phyloP scores from a whole-genome alignment of 30 jellyfish, hydroid and myxozoan species.

The Aurelia sp. region DNA sequence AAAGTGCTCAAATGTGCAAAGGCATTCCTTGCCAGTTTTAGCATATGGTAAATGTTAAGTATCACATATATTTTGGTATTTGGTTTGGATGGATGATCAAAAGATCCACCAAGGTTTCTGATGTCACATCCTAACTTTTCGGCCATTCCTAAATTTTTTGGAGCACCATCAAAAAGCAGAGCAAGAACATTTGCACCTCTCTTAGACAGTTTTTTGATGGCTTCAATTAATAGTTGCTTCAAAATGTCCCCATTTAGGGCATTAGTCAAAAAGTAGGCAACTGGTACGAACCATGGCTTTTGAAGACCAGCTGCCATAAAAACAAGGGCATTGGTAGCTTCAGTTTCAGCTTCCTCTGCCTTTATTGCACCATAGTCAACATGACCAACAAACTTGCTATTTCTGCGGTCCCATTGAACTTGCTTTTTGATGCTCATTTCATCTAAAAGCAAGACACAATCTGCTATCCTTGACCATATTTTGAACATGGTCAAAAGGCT shows the following conservation, averaged over 20 bases:
- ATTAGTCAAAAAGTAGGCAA: slow-evolving; percentile 46
- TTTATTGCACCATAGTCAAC: slow-evolving; percentile 39
- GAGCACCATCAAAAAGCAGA: slow-evolving; percentile 49
- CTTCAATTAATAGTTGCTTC: slow-evolving; percentile 11
- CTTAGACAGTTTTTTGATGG: slow-evolving; percentile 20
- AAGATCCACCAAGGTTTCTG: slow-evolving; percentile 23
- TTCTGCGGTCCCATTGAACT: slow-evolving; percentile 12
- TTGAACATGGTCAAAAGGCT: slow-evolving; percentile 7
- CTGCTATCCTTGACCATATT: slow-evolving; percentile 1
- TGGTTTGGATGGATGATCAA: slow-evolving; percentile 14
- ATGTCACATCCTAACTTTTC: slow-evolving; percentile 45
- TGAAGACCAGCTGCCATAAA: slow-evolving; percentile 41
- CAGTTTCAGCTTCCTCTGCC: slow-evolving; percentile 50
- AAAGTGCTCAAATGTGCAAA: too few relatives aligned
- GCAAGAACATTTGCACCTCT: slow-evolving; percentile 17
- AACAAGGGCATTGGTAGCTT: slow-evolving; percentile 36
- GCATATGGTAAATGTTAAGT: slow-evolving; percentile 42
- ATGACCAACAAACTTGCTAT: slow-evolving; percentile 21
- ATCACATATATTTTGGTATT: slow-evolving; percentile 6
- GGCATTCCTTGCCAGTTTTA: neutral
- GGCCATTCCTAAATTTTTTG: slow-evolving; percentile 38
- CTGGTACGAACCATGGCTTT: slow-evolving; percentile 42
- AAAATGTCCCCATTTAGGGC: neutral
- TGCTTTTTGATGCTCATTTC: slow-evolving; percentile 44
- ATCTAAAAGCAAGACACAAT: slow-evolving; percentile 29